Conservation (phyloP, 2,888 invertebrate genomes). For the Agrilus biguttatus region DNA sequence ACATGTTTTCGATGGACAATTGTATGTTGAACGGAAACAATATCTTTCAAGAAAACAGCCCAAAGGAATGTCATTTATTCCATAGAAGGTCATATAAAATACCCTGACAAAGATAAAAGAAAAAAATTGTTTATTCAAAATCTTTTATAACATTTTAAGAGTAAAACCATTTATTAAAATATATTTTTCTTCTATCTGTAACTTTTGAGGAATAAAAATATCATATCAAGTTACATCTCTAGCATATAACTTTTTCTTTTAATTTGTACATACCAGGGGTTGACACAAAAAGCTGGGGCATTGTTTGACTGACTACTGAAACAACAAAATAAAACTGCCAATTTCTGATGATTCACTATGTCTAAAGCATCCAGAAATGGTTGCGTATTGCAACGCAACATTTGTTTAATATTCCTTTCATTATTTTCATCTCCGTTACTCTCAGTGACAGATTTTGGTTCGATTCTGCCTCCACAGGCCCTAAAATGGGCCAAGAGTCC, state of each 20-base stretch:
- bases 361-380: slow-evolving; percentile 52
- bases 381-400: slow-evolving; percentile 16
- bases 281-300: slow-evolving; percentile 78
- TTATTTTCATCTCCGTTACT: not conserved
- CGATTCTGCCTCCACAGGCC: slow-evolving; percentile 63
- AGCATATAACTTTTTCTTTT: too few relatives aligned
- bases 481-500: slow-evolving; percentile 71
- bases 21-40: slow-evolving; percentile 74
- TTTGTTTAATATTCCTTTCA: slow-evolving; percentile 12
- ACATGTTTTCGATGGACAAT: slow-evolving; percentile 68
- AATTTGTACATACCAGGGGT: slow-evolving; percentile 54
- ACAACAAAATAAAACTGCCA: slow-evolving; percentile 83
- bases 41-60: slow-evolving; percentile 89
- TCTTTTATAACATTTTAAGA: slow-evolving; percentile 2
- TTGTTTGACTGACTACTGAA: slow-evolving; percentile 61
- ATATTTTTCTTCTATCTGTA: too few relatives aligned
- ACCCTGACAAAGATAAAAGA: slow-evolving; percentile 40
- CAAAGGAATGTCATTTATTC: slow-evolving; percentile 84
- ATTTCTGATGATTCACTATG: slow-evolving; percentile 68
- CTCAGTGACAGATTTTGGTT: slow-evolving; percentile 16
- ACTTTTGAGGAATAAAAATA: too few relatives aligned
- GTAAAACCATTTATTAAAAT: too few relatives aligned
- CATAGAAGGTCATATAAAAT: slow-evolving; percentile 90
- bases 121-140: not conserved
- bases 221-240: too few relatives aligned